Conservation (phyloP, 1,140 invertebrate genomes). For the Ephestia elutella region DNA sequence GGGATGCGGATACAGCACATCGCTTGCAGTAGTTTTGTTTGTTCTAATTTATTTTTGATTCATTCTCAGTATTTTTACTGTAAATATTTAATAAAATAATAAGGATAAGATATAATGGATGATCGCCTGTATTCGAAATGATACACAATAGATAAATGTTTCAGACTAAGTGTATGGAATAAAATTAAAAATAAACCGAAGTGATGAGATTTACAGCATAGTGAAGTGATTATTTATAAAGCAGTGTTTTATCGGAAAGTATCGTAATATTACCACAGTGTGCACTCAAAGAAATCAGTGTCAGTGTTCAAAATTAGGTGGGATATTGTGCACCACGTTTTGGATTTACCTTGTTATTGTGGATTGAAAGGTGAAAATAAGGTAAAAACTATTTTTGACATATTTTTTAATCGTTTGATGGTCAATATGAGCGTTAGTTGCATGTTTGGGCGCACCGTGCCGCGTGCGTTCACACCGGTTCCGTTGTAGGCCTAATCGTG, state of each 20-base stretch:
- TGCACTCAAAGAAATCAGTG: constrained; percentile 14
- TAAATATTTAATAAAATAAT: not conserved
- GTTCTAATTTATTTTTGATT: not conserved
- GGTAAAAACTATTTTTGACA: constrained; percentile 26
- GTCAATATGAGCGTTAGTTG: constrained; percentile 17
- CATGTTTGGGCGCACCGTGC: constrained; percentile 12
- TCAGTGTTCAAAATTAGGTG: constrained; percentile 31
- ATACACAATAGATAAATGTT: not conserved
- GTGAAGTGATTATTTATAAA: constrained; percentile 11
- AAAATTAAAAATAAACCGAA: not conserved
- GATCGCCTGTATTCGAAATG: too few relatives aligned
- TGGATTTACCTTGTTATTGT: constrained; percentile 50
- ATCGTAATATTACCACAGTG: not conserved
- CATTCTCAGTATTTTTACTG: not conserved
- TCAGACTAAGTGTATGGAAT: not conserved
- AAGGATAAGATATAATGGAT: too few relatives aligned
- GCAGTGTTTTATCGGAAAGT: not conserved
- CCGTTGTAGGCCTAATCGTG: constrained; percentile 41
- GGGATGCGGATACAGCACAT: constrained; percentile 38
- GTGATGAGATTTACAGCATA: not conserved
- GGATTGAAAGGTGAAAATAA: constrained; percentile 48
- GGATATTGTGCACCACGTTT: constrained; percentile 31
- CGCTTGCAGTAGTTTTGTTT: not conserved
- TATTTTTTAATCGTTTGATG: constrained; percentile 18
- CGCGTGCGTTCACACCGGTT: constrained; percentile 16